Evolutionary conservation across 2,888 invertebrate species (phyloP), one percentile per base, ranked within the genome.

Genomic region (Cerceris ruficornis): DNA sequence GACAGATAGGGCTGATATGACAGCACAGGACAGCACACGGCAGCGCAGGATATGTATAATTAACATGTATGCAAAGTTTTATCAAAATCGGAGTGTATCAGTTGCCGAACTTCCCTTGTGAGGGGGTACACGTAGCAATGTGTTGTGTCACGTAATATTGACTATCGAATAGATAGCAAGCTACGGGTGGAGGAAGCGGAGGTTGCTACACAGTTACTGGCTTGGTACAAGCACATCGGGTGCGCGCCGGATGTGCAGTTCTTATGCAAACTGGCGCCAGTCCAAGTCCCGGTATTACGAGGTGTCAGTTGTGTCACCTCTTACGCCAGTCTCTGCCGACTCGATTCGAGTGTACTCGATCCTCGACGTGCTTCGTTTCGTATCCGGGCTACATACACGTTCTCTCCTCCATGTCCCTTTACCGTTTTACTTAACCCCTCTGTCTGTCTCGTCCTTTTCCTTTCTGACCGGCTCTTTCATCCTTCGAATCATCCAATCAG

Each of bases 181-280:
- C 66, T 69, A 68, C 70, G 62, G 42, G 58, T 60, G 64, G 77
- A 75, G 77, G 79, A 78, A 77, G 77, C 71, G 71, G 77, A 65
- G 77, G 79, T 71, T 60, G 75, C 60, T 64, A 72, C 78, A 75
- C 72, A 72, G 68, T 75, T 68, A 67, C 76, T 65, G 55, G 67
- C 70, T 75, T 57, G 52, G 80, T 83, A 71, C 77, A 78, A 67
- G 81, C 84, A 80, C 83, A 76, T 77, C 81, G 82, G 81, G 82
- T 82, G 86, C 86, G 85, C 85, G 78, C 85, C 82, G 88, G 86
- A 89, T 90, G 88, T 87, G 87, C 86, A 88, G 84, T 91, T 91
- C 91, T 91, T 91, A 90, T 90, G 90, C 88, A 91, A 90, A 90
- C 90, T 91, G 91, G 90, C 90, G 80, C 66, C 73, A 83, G 81